These are phyloP conservation scores for Laterallus jamaicensis DNA, from an alignment of 2,113 vertebrate genomes.

Conservation along the genomic window DNA sequence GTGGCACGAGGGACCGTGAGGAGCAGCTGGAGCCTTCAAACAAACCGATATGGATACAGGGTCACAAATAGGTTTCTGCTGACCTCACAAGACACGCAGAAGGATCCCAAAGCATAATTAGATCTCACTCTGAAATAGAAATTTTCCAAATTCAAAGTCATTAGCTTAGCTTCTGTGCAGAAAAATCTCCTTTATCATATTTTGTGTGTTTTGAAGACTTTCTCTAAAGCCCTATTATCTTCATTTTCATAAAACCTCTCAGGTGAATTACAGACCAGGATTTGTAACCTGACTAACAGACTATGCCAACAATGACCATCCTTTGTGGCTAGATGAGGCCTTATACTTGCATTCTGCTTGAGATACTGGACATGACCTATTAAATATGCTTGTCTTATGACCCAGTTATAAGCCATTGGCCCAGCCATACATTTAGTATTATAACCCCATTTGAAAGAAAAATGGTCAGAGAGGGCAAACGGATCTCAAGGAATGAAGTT, in stretches of 20 bases:
- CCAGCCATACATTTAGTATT: neutral
- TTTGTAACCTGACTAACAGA: neutral
- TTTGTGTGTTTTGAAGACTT: neutral
- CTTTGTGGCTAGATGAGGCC: neutral
- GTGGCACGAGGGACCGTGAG: neutral
- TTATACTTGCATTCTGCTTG: neutral
- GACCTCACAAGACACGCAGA: neutral
- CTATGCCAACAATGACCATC: neutral
- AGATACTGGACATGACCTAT: neutral
- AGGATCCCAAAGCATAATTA: neutral
- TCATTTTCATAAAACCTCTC: neutral
- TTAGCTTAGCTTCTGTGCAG: neutral
- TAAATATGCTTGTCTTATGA: neutral
- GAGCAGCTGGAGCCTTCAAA: neutral
- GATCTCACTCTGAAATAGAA: neutral
- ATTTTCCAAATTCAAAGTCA: neutral
- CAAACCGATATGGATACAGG: neutral
- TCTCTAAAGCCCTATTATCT: neutral
- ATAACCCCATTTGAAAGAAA: neutral
- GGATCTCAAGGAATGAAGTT: neutral
- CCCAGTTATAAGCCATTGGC: neutral
- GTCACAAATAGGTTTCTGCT: neutral
- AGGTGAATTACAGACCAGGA: neutral
- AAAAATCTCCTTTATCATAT: neutral
- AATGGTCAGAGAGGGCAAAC: neutral